Conservation (phyloP, 1,140 invertebrate species). For the Cydia amplana region DNA sequence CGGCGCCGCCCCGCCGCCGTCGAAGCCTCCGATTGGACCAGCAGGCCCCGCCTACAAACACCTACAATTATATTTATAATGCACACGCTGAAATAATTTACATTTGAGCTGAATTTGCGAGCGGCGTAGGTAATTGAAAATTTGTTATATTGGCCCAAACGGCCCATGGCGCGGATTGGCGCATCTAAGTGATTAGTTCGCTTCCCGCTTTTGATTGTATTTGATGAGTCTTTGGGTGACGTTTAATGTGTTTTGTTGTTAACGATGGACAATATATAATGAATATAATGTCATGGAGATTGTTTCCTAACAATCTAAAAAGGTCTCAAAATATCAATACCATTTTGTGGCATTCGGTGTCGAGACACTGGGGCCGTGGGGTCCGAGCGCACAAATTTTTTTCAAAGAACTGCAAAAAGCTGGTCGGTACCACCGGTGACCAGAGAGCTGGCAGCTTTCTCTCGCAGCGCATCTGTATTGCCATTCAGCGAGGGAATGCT, state of each 20-base stretch:
- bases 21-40: conserved; percentile 58
- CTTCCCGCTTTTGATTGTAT: conserved; percentile 11
- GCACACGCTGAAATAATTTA: conserved; percentile 77
- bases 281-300: not conserved
- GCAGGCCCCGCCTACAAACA: conserved; percentile 62
- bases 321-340: too few relatives aligned
- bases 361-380: too few relatives aligned
- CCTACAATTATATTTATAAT: conserved; percentile 79
- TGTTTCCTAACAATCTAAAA: not conserved
- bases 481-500: too few relatives aligned
- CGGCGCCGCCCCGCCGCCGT: conserved; percentile 59
- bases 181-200: conserved; percentile 63
- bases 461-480: too few relatives aligned
- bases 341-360: too few relatives aligned
- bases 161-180: conserved; percentile 58
- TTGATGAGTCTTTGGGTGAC: conserved; percentile 18
- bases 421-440: too few relatives aligned
- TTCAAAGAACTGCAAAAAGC: too few relatives aligned
- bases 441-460: too few relatives aligned
- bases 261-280: not conserved
- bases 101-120: conserved; percentile 78
- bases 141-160: conserved; percentile 76
- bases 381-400: too few relatives aligned
- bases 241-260: conserved; percentile 19
- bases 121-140: conserved; percentile 77